These are phyloP conservation scores for Polyodon spathula DNA, from an alignment of 2,113 vertebrate species.

Conservation along the genomic window DNA sequence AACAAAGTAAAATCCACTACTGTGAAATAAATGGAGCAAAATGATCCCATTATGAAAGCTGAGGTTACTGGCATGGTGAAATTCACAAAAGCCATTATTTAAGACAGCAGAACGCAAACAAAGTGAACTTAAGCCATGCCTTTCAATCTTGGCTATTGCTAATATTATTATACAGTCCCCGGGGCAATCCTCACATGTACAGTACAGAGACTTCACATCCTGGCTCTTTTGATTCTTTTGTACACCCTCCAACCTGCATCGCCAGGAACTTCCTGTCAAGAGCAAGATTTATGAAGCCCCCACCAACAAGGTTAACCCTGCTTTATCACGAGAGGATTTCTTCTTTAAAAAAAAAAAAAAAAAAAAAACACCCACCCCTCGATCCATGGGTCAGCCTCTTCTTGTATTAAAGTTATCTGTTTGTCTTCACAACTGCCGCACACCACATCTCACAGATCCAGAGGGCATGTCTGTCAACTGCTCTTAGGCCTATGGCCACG, in stretches of 20 bases:
- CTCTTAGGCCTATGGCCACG: slow-evolving; percentile 37
- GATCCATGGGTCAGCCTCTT: slow-evolving; percentile 53
- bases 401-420: slow-evolving; percentile 59
- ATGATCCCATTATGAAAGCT: too few species aligned
- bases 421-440: slow-evolving; percentile 65
- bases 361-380: slow-evolving; percentile 79
- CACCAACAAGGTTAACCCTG: slow-evolving; percentile 61
- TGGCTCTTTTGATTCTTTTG: slow-evolving; percentile 76
- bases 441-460: slow-evolving; percentile 33
- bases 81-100: slow-evolving; percentile 31
- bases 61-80: not conserved
- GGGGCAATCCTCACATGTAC: slow-evolving; percentile 57
- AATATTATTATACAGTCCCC: slow-evolving; percentile 80
- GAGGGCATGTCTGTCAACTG: slow-evolving; percentile 30
- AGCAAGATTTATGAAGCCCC: slow-evolving; percentile 84
- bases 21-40: too few species aligned
- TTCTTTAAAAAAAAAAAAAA: slow-evolving; percentile 87
- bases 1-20: too few species aligned
- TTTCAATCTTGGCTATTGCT: slow-evolving; percentile 66
- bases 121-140: slow-evolving; percentile 47
- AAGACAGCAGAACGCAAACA: slow-evolving; percentile 38
- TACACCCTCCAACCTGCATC: slow-evolving; percentile 68
- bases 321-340: slow-evolving; percentile 70
- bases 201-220: slow-evolving; percentile 69
- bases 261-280: slow-evolving; percentile 76